A percentile compares a stretch with the other conserved stretches of the same genome.
Conservation (phyloP, 2,888 invertebrate species). For the Ypsolopha sequella region DNA sequence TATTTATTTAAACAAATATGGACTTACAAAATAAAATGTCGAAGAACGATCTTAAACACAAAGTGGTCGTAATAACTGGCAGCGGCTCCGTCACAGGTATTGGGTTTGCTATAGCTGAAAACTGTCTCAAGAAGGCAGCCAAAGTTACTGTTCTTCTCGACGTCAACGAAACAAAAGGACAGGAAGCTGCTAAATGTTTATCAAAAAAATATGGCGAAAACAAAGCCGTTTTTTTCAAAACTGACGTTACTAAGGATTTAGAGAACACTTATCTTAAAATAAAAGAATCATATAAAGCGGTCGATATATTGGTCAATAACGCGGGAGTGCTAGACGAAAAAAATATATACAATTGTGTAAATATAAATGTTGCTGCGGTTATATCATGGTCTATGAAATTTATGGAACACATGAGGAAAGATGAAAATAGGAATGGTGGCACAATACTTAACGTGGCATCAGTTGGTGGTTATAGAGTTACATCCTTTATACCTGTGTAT, state of each 20-base stretch:
- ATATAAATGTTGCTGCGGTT: constrained; percentile 19
- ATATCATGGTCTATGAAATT: constrained; percentile 39
- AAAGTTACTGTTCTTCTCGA: constrained; percentile 27
- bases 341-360: constrained; percentile 8
- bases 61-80: constrained; percentile 50
- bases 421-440: constrained; percentile 61
- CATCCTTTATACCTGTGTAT: constrained; percentile 57
- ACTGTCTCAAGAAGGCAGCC: constrained; percentile 48
- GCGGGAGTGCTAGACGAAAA: constrained; percentile 41
- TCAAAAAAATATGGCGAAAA: constrained; percentile 48
- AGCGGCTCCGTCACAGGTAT: constrained; percentile 62
- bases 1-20: too few species aligned
- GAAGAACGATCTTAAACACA: constrained; percentile 8
- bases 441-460: constrained; percentile 71
- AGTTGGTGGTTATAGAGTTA: constrained; percentile 58
- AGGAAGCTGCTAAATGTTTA: constrained; percentile 42
- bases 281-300: constrained; percentile 29
- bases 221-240: constrained; percentile 52
- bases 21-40: constrained; percentile 10
- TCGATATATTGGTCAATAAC: constrained; percentile 55
- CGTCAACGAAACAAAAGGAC: constrained; percentile 34
- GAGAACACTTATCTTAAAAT: constrained; percentile 38
- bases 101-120: constrained; percentile 51
- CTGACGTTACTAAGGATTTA: constrained; percentile 62
- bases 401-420: constrained; percentile 57